These are phyloP conservation scores for Prorops nasuta DNA, from an alignment of 1,140 invertebrate species.

Conservation along the genomic window DNA sequence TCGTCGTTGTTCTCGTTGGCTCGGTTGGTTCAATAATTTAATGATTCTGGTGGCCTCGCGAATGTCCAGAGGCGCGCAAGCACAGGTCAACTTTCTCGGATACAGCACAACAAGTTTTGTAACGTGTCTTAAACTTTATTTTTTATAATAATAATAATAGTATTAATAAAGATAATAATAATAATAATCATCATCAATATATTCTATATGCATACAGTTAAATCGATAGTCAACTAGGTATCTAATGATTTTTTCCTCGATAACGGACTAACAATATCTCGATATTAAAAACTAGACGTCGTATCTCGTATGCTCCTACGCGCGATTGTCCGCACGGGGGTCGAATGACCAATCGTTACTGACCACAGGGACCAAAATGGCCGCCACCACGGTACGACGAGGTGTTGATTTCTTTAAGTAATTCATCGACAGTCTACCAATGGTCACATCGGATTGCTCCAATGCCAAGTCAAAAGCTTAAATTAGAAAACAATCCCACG, in stretches of 20 bases:
- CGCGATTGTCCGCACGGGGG: slow-evolving; percentile 5
- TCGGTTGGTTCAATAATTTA: too few relatives aligned
- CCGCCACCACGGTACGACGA: too few relatives aligned
- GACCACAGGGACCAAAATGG: too few relatives aligned
- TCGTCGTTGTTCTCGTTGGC: too few relatives aligned
- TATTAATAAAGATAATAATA: slow-evolving; percentile 32
- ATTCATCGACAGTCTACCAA: too few relatives aligned
- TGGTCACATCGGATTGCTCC: too few relatives aligned
- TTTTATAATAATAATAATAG: slow-evolving; percentile 35
- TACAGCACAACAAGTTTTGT: slow-evolving; percentile 8
- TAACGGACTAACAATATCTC: slow-evolving; percentile 25
- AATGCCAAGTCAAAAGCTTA: too few relatives aligned
- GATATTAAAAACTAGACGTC: slow-evolving; percentile 20
- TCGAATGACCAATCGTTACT: neutral
- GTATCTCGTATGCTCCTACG: slow-evolving; percentile 16
- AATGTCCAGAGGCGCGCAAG: too few relatives aligned
- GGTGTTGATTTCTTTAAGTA: too few relatives aligned
- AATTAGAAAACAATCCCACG: too few relatives aligned
- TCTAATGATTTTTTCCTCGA: slow-evolving; percentile 11
- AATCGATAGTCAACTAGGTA: slow-evolving; percentile 25
- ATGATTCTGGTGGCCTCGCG: too few relatives aligned
- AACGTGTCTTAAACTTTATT: slow-evolving; percentile 52
- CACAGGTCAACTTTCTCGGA: too few relatives aligned
- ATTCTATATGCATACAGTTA: slow-evolving; percentile 21
- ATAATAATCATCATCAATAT: slow-evolving; percentile 22